phyloP scores from a whole-genome alignment of 2,797 vertebrate genomes.

The Squalus acanthias region DNA sequence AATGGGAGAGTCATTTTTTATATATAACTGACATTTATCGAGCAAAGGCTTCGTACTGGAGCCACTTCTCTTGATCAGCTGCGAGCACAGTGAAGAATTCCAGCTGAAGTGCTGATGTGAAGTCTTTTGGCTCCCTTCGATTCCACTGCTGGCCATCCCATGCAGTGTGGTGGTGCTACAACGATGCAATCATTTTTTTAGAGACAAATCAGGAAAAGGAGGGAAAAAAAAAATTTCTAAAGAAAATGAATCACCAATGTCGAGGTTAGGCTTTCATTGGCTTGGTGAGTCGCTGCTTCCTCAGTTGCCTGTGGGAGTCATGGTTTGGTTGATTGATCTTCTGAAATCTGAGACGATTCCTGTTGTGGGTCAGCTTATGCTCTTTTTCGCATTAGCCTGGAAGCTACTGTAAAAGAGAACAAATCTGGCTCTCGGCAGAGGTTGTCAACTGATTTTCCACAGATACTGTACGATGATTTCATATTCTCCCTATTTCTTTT shows the following conservation, averaged over 20 bases:
- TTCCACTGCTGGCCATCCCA: not conserved
- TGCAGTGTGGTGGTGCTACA: too few relatives aligned
- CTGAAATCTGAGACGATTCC: not conserved
- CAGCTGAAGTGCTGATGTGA: not conserved
- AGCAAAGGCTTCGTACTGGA: not conserved
- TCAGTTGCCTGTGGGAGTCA: not conserved
- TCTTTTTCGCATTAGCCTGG: too few relatives aligned
- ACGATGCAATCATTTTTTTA: too few relatives aligned
- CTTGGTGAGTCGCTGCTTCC: not conserved
- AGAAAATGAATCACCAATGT: not conserved
- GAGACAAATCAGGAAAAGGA: not conserved
- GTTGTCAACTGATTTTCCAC: too few relatives aligned
- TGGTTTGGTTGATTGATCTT: not conserved
- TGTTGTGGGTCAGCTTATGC: too few relatives aligned
- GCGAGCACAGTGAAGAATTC: not conserved
- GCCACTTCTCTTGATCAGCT: not conserved
- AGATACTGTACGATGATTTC: too few relatives aligned
- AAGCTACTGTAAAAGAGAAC: too few relatives aligned
- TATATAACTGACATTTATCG: not conserved
- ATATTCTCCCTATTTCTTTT: too few relatives aligned
- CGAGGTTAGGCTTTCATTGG: not conserved
- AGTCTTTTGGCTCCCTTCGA: not conserved
- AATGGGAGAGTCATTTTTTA: not conserved
- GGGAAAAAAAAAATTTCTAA: not conserved
- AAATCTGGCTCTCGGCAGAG: too few relatives aligned